phyloP scores from a whole-genome alignment of 2,797 vertebrate genomes.

The Coendou prehensilis region DNA sequence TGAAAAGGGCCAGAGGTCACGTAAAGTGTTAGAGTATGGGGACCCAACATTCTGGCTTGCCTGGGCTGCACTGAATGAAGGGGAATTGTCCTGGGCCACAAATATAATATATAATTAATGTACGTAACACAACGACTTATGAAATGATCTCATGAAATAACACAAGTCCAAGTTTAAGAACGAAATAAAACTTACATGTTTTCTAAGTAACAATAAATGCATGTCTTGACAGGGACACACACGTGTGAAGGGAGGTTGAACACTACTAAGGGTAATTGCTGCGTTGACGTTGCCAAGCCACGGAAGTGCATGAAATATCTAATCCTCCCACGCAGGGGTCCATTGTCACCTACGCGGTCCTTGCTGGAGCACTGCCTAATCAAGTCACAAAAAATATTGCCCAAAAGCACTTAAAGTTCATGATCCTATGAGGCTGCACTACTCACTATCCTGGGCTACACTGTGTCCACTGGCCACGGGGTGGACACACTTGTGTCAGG shows the following conservation, averaged over 20 bases:
- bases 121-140: background rate
- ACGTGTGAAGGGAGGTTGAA: too few species aligned
- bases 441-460: background rate
- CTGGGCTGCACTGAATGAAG: background rate
- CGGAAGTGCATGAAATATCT: background rate
- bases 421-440: background rate
- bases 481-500: background rate
- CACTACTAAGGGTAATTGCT: background rate
- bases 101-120: background rate
- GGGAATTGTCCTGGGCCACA: background rate
- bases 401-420: background rate
- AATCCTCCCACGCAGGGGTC: background rate
- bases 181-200: background rate
- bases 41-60: background rate
- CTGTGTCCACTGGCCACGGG: background rate
- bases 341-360: background rate
- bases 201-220: background rate
- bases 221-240: background rate
- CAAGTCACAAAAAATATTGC: background rate
- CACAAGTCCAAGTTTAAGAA: background rate
- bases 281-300: fast-evolving
- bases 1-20: background rate
- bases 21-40: background rate
- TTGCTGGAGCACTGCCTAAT: background rate
- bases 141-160: background rate